Evolutionary conservation across 1,140 invertebrate genomes (phyloP).

Genomic region (Leucophenga varia): DNA sequence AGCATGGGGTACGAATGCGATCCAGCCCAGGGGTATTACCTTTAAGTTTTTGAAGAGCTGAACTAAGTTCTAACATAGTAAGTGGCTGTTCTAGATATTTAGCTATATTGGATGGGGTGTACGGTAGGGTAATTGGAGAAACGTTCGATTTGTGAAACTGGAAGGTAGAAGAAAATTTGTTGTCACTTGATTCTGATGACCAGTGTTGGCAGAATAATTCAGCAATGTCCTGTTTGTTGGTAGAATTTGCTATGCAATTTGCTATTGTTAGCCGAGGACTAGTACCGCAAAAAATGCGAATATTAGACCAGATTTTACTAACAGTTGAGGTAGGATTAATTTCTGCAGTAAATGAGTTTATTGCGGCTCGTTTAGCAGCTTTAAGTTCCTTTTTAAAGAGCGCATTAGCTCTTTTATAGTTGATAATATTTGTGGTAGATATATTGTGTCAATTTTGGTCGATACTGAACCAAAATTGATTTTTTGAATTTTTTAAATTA

Average conservation of each 20-base stretch:
- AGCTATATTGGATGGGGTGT: slow-evolving; percentile 5
- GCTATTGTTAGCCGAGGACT: slow-evolving; percentile 9
- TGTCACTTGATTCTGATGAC: background rate
- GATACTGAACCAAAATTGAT: slow-evolving; percentile 7
- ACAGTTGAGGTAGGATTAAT: slow-evolving; percentile 8
- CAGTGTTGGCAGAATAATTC: no score
- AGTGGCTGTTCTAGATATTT: background rate
- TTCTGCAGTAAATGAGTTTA: slow-evolving; percentile 10
- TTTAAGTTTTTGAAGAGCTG: slow-evolving; percentile 1
- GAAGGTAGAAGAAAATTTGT: slow-evolving; percentile 7
- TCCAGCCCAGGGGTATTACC: slow-evolving; percentile 3
- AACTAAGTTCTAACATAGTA: slow-evolving; percentile 1
- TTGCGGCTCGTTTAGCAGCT: slow-evolving; percentile 10
- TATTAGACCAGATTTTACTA: slow-evolving; percentile 17
- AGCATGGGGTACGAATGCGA: slow-evolving; percentile 1
- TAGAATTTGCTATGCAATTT: slow-evolving; percentile 8
- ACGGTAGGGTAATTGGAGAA: background rate
- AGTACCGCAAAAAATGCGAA: slow-evolving; percentile 11
- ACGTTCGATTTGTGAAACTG: slow-evolving; percentile 5
- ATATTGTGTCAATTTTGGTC: slow-evolving; percentile 17
- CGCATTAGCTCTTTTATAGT: slow-evolving; percentile 15
- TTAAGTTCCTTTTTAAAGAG: slow-evolving; percentile 11
- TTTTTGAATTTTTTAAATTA: slow-evolving; percentile 11
- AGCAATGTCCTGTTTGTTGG: background rate
- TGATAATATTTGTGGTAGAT: slow-evolving; percentile 11